Conservation (phyloP, 2,888 invertebrate species). For the Yponomeuta evonymella region DNA sequence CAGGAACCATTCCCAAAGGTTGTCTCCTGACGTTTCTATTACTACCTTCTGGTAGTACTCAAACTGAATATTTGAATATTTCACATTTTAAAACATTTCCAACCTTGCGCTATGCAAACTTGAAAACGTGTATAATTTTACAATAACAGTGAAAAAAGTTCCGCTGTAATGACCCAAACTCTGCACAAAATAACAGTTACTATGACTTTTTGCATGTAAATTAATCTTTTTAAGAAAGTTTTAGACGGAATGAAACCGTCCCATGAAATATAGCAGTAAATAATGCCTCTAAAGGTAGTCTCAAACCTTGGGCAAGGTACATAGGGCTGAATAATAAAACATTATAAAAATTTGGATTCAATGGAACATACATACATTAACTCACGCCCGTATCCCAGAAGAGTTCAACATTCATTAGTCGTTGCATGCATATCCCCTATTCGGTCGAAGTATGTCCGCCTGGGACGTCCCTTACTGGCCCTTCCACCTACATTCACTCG, state of each 20-base stretch:
- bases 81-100: background rate
- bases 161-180: background rate
- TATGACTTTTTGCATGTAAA: slow-evolving; percentile 1
- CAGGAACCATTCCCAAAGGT: no score
- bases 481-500: no score
- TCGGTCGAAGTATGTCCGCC: no score
- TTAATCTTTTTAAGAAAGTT: background rate
- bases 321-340: no score
- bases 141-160: slow-evolving; percentile 3
- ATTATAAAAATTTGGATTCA: no score
- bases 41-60: no score
- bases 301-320: background rate
- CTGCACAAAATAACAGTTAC: background rate
- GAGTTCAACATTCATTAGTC: no score
- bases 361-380: no score
- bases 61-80: background rate
- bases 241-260: background rate
- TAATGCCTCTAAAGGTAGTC: background rate
- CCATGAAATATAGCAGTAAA: background rate
- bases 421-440: no score
- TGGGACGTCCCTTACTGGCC: no score
- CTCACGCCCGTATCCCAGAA: no score
- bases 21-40: no score
- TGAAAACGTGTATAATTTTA: background rate
- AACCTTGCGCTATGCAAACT: background rate